These are phyloP conservation scores for Zaprionus davidi DNA, from an alignment of 1,140 invertebrate species.

Conservation along the genomic window DNA sequence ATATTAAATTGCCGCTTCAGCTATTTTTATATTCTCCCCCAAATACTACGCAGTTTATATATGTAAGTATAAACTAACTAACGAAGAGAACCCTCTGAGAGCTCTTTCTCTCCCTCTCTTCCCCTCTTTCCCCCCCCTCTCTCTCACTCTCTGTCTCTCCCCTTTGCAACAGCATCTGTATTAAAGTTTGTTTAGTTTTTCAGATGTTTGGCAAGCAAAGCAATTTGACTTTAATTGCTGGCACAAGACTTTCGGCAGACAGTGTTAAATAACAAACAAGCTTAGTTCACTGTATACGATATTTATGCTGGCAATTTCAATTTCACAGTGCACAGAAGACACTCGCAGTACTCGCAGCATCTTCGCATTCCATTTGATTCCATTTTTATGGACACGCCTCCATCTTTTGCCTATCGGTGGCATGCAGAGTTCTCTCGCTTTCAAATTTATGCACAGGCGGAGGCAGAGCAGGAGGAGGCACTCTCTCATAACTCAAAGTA, in stretches of 20 bases:
- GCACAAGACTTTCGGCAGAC: not conserved
- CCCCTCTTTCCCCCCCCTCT: not conserved
- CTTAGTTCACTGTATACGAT: not conserved
- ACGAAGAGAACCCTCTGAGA: not conserved
- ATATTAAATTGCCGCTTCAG: too few species aligned
- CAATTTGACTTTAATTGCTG: constrained; percentile 7
- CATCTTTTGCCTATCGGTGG: not conserved
- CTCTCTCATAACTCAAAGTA: constrained; percentile 4
- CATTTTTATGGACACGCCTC: constrained; percentile 20
- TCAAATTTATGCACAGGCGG: not conserved
- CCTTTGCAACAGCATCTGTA: not conserved
- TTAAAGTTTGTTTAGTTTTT: not conserved
- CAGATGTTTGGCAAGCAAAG: not conserved
- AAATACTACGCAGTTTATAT: not conserved
- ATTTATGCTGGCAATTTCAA: not conserved
- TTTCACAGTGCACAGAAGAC: not conserved
- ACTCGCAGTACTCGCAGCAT: not conserved
- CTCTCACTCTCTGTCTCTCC: not conserved
- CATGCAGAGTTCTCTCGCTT: constrained; percentile 6
- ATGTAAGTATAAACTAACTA: not conserved
- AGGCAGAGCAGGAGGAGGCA: not conserved
- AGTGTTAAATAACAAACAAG: constrained; percentile 5
- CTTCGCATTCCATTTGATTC: constrained; percentile 17
- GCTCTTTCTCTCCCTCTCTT: too few species aligned
- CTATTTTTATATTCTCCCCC: too few species aligned